Base-by-base conservation (phyloP, 2,113 vertebrate genomes). In the Stomatorhinus ivindoensis region DNA sequence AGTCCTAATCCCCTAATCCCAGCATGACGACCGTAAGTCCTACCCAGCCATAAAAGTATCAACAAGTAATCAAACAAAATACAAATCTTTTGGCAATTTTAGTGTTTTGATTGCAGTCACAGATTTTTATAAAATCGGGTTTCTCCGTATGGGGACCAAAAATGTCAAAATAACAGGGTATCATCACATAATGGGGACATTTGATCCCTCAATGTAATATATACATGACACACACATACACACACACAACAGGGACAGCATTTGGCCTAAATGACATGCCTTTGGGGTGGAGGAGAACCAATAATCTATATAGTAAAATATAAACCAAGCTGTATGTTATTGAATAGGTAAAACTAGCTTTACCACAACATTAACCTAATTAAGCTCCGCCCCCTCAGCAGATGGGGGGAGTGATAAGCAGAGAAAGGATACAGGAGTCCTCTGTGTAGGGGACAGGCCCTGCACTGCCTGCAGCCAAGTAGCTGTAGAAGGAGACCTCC, bases 401-500 rank as follows among this genome's bases (percentile, higher is more conserved):
- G 21, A n/a, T 9, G 24, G 17, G 4, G 19, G 19, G 24, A 24
- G 24, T 19, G 55, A 11, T 11, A 48, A 24, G 58, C 13, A 15
- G 50, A 86, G 87, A 31, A 89, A 99, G 98, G 98, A 99, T 99
- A 99, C 98, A 99, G 35, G 97, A 94, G 93, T 99, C 98, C 93
- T 99, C 97, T 0, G 97, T 98, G 95, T 99, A 99, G 76, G 98
- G 98, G 84, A 99, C 96, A 0, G 98, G 94, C 11, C 95, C 91
- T 0, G 94, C 93, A 92, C 96, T 95, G 39, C 96, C 97, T 1
- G 95, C 94, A 0, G 95, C 89, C 86, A 98, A 91, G 93, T 98
- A 99, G 93, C 98, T 98, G 95, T 98, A 99, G 96, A 99, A 99
- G 17, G 98, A 99, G 92, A 99, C 98, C 93, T 99, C 98, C 27